Evolutionary conservation across 2,113 vertebrate species (phyloP).

Genomic region (Cervus canadensis): DNA sequence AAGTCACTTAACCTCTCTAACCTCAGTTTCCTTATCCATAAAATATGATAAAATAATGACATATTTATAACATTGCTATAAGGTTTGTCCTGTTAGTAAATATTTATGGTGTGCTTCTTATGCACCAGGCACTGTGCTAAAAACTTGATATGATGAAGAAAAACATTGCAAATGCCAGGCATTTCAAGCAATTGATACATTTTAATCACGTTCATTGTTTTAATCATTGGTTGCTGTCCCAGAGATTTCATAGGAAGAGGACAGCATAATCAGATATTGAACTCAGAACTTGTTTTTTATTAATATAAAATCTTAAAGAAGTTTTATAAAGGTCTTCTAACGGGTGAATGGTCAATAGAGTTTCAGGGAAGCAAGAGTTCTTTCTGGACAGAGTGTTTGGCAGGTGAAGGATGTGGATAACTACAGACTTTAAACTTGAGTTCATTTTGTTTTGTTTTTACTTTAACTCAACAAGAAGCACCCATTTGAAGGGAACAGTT

Average conservation of each 20-base stretch:
- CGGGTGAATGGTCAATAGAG: not conserved
- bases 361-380: not conserved
- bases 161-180: not conserved
- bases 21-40: not conserved
- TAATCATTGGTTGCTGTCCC: not conserved
- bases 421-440: not conserved
- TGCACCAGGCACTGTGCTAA: not conserved
- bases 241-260: not conserved
- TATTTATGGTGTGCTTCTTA: not conserved
- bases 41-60: constrained; percentile 2
- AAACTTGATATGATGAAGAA: not conserved
- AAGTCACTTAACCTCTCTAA: constrained; percentile 9
- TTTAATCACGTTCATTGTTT: not conserved
- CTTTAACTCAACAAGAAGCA: not conserved
- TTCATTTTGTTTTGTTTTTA: not conserved
- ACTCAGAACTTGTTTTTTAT: not conserved
- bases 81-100: not conserved
- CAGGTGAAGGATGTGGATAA: not conserved
- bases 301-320: not conserved
- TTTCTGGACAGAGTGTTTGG: not conserved
- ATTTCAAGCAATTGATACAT: not conserved
- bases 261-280: not conserved
- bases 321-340: not conserved
- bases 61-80: not conserved
- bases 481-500: not conserved